Evolutionary conservation across 1,140 invertebrate genomes (phyloP).

Genomic region (Drosophila bifasciata): DNA sequence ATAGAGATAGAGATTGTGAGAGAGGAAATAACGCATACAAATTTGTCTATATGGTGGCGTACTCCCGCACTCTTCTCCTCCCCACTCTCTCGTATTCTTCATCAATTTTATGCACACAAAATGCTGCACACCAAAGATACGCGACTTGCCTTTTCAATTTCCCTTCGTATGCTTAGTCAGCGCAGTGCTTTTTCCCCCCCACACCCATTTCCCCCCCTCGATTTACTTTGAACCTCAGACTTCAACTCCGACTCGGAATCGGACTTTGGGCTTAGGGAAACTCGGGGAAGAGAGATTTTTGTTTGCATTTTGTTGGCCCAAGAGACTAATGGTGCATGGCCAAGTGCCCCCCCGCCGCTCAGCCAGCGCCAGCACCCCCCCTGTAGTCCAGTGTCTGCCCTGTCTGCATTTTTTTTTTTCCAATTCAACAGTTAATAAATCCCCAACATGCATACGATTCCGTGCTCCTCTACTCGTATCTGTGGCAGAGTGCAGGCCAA

Average conservation of each 20-base stretch:
- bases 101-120: conserved; percentile 32
- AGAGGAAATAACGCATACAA: conserved; percentile 18
- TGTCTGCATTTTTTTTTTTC: conserved; percentile 31
- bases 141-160: conserved; percentile 24
- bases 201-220: too few relatives aligned
- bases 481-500: conserved; percentile 16
- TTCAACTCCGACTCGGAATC: too few relatives aligned
- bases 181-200: background rate
- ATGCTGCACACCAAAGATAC: conserved; percentile 18
- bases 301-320: conserved; percentile 22
- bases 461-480: conserved; percentile 2
- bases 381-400: background rate
- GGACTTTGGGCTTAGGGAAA: too few relatives aligned
- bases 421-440: conserved; percentile 41
- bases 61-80: background rate
- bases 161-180: conserved; percentile 25
- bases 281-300: conserved; percentile 2
- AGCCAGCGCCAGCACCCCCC: background rate
- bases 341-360: background rate
- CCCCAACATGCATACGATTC: conserved; percentile 2
- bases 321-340: conserved; percentile 26
- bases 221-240: too few relatives aligned
- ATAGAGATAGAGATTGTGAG: background rate
- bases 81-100: conserved; percentile 11
- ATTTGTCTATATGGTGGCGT: conserved; percentile 11